Base-by-base conservation (phyloP, 2,888 invertebrate genomes). In the Scelioninae gen. 1 region DNA sequence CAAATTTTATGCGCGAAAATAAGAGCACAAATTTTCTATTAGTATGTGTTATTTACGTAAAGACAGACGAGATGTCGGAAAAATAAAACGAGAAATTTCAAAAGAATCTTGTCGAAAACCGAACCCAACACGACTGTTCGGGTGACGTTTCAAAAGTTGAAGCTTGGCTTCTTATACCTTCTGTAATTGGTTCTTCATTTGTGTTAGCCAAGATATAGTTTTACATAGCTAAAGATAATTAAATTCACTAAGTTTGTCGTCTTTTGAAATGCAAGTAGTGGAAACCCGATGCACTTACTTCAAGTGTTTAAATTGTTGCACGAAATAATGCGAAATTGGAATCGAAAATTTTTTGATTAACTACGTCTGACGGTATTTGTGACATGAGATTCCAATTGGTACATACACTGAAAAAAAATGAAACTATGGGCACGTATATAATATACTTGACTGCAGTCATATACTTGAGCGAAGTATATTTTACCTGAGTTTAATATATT, bases 201-300 rank as follows among this genome's bases (percentile, higher is more conserved):
- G 65, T 40, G 58, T 66, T 66, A 34, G 38, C 6, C 15, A 53
- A 45, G 47, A 51, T 34, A 58, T 53, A 60, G 72, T 62, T 62
- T 74, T 38, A 45, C 8, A 11, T 63, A 29, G n/a, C 15, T 31
- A 15, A 16, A 9, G 60, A 62, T 49, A 68, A 62, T 65, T 13
- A 15, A 69, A 68, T 77, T 58, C 62, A 62, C 62, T 31, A 62
- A 77, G 69, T 77, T 77, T 45, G 45, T 55, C 60, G 68, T 55
- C 31, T 5, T 11, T 38, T 58, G 71, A 49, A 65, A 78, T 63
- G 56, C 45, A 58, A 78, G 78, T 78, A 71, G 78, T 78, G 23
- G 16, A 63, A 71, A 58, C 43, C 23, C 32, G 49, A 49, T 63
- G 29, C 51, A 71, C 63, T 71, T 53, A 9, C 58, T 9, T 65